Evolutionary conservation across 2,888 invertebrate genomes (phyloP).

Genomic region (Tiphia femorata): DNA sequence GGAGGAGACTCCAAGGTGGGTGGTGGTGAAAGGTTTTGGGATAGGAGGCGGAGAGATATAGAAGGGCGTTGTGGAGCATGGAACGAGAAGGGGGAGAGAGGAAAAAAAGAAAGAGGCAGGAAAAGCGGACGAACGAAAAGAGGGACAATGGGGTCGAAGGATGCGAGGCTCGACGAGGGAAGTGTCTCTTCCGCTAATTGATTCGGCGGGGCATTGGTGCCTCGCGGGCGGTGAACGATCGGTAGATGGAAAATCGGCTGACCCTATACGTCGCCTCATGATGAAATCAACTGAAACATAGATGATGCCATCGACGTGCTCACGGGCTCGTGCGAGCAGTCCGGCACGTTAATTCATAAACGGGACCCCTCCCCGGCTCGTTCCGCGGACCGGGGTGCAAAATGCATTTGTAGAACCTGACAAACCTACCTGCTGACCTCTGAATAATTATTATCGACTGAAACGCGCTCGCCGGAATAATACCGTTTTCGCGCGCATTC

Average conservation of each 20-base stretch:
- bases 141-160: constrained; percentile 46
- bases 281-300: constrained; percentile 64
- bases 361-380: constrained; percentile 38
- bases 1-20: constrained; percentile 35
- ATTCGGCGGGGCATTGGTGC: too few species aligned
- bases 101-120: constrained; percentile 5
- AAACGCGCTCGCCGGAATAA: constrained; percentile 11
- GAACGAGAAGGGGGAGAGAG: constrained; percentile 21
- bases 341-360: constrained; percentile 61
- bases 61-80: constrained; percentile 15
- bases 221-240: constrained; percentile 23
- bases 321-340: constrained; percentile 38
- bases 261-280: constrained; percentile 46
- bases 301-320: constrained; percentile 56
- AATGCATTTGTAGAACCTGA: constrained; percentile 43
- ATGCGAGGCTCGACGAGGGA: constrained; percentile 43
- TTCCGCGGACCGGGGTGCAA: constrained; percentile 48
- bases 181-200: constrained; percentile 50
- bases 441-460: constrained; percentile 26
- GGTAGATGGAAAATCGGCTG: constrained; percentile 40
- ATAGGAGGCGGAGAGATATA: constrained; percentile 9
- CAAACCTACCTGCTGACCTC: constrained; percentile 29
- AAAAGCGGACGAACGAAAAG: constrained; percentile 20
- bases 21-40: too few species aligned
- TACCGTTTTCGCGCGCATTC: constrained; percentile 15